These are phyloP conservation scores for Stratiomys singularior DNA, from an alignment of 2,888 invertebrate genomes.

Conservation along the genomic window DNA sequence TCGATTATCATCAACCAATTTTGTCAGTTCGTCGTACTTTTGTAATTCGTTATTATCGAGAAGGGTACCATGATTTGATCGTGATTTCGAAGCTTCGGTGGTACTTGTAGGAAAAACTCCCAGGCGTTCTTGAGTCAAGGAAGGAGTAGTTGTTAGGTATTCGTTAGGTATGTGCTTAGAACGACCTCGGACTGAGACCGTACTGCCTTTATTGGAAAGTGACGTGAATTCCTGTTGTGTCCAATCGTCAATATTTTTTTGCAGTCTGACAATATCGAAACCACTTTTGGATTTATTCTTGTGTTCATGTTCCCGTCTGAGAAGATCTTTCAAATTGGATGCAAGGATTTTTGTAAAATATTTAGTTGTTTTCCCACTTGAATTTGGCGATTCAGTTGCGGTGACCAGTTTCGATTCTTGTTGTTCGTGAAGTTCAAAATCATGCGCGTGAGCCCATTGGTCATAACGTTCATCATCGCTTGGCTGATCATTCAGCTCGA, in stretches of 20 bases:
- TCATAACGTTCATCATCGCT: conserved; percentile 55
- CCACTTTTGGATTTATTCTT: conserved; percentile 58
- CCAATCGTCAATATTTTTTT: conserved; percentile 87
- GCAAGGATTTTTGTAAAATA: conserved; percentile 64
- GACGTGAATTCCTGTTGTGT: conserved; percentile 79
- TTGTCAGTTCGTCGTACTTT: conserved; percentile 47
- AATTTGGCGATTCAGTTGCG: conserved; percentile 57
- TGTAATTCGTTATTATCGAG: conserved; percentile 43
- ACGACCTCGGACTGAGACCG: conserved; percentile 69
- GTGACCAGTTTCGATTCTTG: conserved; percentile 67
- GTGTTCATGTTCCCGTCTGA: conserved; percentile 64
- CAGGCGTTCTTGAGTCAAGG: conserved; percentile 58
- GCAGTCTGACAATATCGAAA: conserved; percentile 78
- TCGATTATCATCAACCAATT: conserved; percentile 51
- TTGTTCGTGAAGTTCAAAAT: conserved; percentile 67
- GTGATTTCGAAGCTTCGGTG: conserved; percentile 51
- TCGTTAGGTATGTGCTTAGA: conserved; percentile 83
- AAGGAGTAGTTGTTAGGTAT: conserved; percentile 74
- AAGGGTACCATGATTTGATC: neutral
- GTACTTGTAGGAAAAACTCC: conserved; percentile 48
- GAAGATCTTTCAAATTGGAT: conserved; percentile 68
- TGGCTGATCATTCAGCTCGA: conserved; percentile 61
- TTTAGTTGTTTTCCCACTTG: conserved; percentile 60
- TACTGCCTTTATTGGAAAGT: conserved; percentile 67
- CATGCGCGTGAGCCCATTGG: conserved; percentile 59